Evolutionary conservation across 2,888 invertebrate species (phyloP).

Genomic region (Dryobotodes eremita): DNA sequence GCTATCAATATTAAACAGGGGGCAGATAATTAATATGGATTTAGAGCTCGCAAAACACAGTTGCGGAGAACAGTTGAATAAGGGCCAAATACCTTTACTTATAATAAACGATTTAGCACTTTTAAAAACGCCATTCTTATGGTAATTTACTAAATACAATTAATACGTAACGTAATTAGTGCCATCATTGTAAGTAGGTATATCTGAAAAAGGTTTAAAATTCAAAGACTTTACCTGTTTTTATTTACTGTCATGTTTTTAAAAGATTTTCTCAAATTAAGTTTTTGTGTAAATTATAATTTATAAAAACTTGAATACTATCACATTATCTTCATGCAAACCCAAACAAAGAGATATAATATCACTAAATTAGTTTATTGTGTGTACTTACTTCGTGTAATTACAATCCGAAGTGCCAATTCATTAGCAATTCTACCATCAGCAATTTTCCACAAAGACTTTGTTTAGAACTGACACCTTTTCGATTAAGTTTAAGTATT

Average conservation of each 20-base stretch:
- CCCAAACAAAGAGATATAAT: not conserved
- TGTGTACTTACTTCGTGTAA: not conserved
- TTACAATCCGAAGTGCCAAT: too few species aligned
- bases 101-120: not conserved
- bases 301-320: not conserved
- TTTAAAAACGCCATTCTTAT: not conserved
- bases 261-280: not conserved
- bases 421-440: not conserved
- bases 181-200: not conserved
- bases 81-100: not conserved
- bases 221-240: not conserved
- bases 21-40: constrained; percentile 36
- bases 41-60: constrained; percentile 36
- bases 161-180: not conserved
- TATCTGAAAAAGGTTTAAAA: constrained; percentile 3
- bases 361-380: too few species aligned
- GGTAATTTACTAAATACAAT: not conserved
- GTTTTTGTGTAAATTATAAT: not conserved
- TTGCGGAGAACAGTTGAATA: not conserved
- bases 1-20: constrained; percentile 44
- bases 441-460: not conserved
- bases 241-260: not conserved
- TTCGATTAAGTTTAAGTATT: not conserved
- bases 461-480: not conserved
- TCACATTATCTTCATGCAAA: not conserved